Evolutionary conservation across 2,797 vertebrate species (phyloP).

Genomic region (Myripristis murdjan): DNA sequence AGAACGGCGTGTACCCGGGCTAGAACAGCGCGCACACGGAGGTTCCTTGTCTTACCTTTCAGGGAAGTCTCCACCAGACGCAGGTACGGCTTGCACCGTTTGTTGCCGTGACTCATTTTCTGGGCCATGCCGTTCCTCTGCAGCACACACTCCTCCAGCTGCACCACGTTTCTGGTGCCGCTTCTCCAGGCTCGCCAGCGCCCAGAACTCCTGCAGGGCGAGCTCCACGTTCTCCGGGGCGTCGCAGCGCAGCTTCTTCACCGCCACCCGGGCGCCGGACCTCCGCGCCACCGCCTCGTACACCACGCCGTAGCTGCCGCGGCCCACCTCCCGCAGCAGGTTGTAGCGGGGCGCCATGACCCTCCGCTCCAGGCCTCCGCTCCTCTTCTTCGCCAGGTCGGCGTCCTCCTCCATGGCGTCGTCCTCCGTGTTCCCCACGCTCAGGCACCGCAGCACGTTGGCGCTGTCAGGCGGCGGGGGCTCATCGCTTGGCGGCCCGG

Average conservation of each 20-base stretch:
- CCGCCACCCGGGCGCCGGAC: constrained; percentile 91
- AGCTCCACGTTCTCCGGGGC: constrained; percentile 97
- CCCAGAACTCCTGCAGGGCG: constrained; percentile 96
- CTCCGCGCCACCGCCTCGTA: constrained; percentile 92
- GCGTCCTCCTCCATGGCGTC: constrained; percentile 74
- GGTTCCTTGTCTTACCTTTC: no score
- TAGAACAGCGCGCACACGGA: no score
- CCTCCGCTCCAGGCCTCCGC: constrained; percentile 66
- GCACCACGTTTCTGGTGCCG: constrained; percentile 96
- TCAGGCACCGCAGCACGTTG: constrained; percentile 74
- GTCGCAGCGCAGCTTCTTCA: constrained; percentile 97
- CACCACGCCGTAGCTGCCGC: constrained; percentile 96
- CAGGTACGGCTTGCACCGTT: constrained; percentile 91
- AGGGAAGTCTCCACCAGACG: constrained; percentile 94
- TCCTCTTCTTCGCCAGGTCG: constrained; percentile 76
- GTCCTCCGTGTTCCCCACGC: constrained; percentile 72
- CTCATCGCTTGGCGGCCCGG: constrained; percentile 14
- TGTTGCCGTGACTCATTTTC: constrained; percentile 95
- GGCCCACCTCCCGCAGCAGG: constrained; percentile 93
- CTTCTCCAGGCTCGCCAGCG: constrained; percentile 93
- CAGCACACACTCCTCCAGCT: constrained; percentile 96
- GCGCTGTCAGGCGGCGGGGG: constrained; percentile 37
- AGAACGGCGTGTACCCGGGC: not conserved
- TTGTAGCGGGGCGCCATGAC: constrained; percentile 88
- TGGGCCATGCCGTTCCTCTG: constrained; percentile 93